A percentile compares a stretch with the other conserved stretches of the same genome.
Conservation (phyloP, 2,113 vertebrate genomes). For the Lophius piscatorius region DNA sequence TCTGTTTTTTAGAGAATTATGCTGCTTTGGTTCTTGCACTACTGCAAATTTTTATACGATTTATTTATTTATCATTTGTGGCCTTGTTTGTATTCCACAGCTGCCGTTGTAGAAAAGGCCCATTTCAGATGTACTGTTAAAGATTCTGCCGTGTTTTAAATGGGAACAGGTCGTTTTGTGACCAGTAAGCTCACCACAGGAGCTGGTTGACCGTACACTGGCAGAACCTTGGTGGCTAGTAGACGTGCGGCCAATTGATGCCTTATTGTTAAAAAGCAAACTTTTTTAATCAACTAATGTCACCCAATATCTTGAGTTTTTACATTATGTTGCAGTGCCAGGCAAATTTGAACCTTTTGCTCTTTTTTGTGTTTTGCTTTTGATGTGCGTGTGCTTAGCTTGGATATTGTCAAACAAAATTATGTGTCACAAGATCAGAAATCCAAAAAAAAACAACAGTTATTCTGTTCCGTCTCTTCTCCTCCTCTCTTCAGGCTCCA, state of each 20-base stretch:
- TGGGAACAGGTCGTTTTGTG: neutral
- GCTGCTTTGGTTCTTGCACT: no score
- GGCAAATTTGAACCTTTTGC: neutral
- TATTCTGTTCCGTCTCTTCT: no score
- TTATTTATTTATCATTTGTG: conserved; percentile 1
- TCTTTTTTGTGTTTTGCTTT: no score
- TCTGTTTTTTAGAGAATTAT: no score
- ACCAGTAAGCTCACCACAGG: neutral
- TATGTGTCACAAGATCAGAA: neutral
- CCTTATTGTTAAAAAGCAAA: no score
- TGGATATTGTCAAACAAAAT: neutral
- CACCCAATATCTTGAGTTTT: no score
- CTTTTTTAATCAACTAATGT: neutral
- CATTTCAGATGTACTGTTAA: neutral
- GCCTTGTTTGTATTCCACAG: conserved; percentile 4
- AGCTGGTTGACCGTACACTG: neutral
- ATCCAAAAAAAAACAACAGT: neutral
- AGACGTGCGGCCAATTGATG: no score
- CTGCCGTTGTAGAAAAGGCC: neutral
- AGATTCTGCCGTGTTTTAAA: neutral
- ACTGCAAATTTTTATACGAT: conserved; percentile 5
- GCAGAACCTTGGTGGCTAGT: no score
- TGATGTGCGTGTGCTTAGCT: neutral
- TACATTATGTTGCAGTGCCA: conserved; percentile 8
- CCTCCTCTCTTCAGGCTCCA: neutral